phyloP scores from a whole-genome alignment of 2,888 invertebrate species.

The Drosophila ezoana region DNA sequence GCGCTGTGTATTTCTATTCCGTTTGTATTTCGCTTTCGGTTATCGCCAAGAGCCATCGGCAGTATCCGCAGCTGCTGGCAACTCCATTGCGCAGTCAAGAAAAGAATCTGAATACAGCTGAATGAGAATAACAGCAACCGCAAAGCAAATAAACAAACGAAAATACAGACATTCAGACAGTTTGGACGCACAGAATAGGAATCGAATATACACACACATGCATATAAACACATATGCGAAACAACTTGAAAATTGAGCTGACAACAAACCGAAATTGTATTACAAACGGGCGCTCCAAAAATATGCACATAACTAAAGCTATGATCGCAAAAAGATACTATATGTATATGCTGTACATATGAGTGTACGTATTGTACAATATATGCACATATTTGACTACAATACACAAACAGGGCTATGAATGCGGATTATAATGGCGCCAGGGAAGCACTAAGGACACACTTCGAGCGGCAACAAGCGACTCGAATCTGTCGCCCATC shows the following conservation, averaged over 20 bases:
- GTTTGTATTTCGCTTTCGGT: slow-evolving; percentile 32
- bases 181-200: slow-evolving; percentile 14
- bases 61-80: slow-evolving; percentile 52
- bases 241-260: slow-evolving; percentile 81
- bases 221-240: slow-evolving; percentile 31
- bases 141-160: slow-evolving; percentile 56
- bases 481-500: slow-evolving; percentile 32
- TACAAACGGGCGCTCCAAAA: slow-evolving; percentile 60
- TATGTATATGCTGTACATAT: slow-evolving; percentile 13
- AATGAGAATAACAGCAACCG: slow-evolving; percentile 51
- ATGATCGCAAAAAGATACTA: slow-evolving; percentile 45
- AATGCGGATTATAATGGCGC: slow-evolving; percentile 73
- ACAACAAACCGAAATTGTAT: slow-evolving; percentile 78
- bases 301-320: slow-evolving; percentile 78
- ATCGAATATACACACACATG: slow-evolving; percentile 19
- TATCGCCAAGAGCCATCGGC: slow-evolving; percentile 41
- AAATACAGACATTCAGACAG: slow-evolving; percentile 15
- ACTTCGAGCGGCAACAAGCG: slow-evolving; percentile 12
- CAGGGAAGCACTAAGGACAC: slow-evolving; percentile 42
- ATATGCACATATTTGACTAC: slow-evolving; percentile 47
- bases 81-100: slow-evolving; percentile 42
- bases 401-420: slow-evolving; percentile 48
- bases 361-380: slow-evolving; percentile 30
- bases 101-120: slow-evolving; percentile 59
- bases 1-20: slow-evolving; percentile 50